Conservation (phyloP, 1,140 invertebrate species). For the Macrocentrus cingulum region DNA sequence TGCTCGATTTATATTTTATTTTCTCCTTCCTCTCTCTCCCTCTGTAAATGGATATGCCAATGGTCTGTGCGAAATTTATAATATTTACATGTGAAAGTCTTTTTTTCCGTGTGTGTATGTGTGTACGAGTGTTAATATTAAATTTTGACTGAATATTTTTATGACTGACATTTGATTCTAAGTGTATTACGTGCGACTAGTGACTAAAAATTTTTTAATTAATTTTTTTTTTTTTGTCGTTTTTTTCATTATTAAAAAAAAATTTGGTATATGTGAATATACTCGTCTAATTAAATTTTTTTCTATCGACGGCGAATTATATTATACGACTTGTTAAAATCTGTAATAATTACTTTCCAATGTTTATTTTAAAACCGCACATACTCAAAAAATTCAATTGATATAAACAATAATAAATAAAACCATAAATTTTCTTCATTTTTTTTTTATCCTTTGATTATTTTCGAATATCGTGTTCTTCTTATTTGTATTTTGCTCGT, state of each 20-base stretch:
- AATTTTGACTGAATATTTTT: slow-evolving; percentile 21
- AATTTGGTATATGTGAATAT: slow-evolving; percentile 9
- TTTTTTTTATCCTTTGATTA: background rate
- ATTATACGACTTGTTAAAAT: slow-evolving; percentile 4
- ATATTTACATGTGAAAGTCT: background rate
- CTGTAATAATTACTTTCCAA: slow-evolving; percentile 25
- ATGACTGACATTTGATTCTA: slow-evolving; percentile 13
- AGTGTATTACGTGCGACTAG: slow-evolving; percentile 26
- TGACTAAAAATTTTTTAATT: slow-evolving; percentile 21
- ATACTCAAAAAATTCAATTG: too few relatives aligned
- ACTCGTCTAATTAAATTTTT: background rate
- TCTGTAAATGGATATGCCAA: background rate
- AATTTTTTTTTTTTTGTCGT: slow-evolving; percentile 18
- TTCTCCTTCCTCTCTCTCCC: too few relatives aligned
- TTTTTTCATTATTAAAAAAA: slow-evolving; percentile 26
- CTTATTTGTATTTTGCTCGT: background rate
- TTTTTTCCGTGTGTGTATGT: slow-evolving; percentile 11
- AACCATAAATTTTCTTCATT: slow-evolving; percentile 12
- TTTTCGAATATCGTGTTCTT: slow-evolving; percentile 8
- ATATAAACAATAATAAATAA: slow-evolving; percentile 6
- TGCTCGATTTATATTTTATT: too few relatives aligned
- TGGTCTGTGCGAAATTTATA: background rate
- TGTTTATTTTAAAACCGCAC: slow-evolving; percentile 26
- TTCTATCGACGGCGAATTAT: slow-evolving; percentile 7
- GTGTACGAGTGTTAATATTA: slow-evolving; percentile 20